These are phyloP conservation scores for Aphelinus atriplicis DNA, from an alignment of 1,140 invertebrate genomes.

Conservation along the genomic window DNA sequence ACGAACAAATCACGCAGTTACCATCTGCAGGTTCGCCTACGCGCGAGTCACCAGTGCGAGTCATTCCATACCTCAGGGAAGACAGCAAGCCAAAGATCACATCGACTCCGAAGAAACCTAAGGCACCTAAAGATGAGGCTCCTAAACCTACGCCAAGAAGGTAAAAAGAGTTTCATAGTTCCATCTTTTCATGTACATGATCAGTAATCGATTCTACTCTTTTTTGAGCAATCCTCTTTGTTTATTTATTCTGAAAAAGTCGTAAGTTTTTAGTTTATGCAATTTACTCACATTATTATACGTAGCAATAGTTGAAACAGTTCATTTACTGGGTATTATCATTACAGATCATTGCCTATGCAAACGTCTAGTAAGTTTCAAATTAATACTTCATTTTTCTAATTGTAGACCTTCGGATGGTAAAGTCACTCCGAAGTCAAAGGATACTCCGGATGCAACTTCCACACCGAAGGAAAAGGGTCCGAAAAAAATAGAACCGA, in stretches of 20 bases:
- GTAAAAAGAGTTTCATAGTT: not conserved
- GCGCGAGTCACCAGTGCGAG: conserved; percentile 49
- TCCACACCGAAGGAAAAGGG: conserved; percentile 23
- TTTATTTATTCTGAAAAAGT: no score
- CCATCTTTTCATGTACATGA: no score
- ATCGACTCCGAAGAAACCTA: conserved; percentile 11
- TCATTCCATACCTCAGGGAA: conserved; percentile 56
- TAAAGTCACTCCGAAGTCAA: conserved; percentile 42
- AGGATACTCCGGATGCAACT: not conserved
- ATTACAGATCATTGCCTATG: no score
- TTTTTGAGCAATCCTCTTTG: no score
- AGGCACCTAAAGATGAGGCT: conserved; percentile 8
- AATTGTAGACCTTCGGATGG: conserved; percentile 46
- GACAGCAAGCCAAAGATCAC: conserved; percentile 48
- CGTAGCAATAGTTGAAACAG: no score
- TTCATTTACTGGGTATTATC: no score
- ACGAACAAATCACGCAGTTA: conserved; percentile 42
- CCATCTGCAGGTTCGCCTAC: not conserved
- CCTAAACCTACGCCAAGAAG: conserved; percentile 11
- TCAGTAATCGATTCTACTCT: no score
- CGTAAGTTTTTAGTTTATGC: no score
- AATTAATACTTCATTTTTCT: no score
- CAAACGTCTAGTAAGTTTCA: no score
- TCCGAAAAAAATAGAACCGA: conserved; percentile 35
- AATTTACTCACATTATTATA: no score